phyloP scores from a whole-genome alignment of 2,888 invertebrate species.

The Scaptomyza flava region DNA sequence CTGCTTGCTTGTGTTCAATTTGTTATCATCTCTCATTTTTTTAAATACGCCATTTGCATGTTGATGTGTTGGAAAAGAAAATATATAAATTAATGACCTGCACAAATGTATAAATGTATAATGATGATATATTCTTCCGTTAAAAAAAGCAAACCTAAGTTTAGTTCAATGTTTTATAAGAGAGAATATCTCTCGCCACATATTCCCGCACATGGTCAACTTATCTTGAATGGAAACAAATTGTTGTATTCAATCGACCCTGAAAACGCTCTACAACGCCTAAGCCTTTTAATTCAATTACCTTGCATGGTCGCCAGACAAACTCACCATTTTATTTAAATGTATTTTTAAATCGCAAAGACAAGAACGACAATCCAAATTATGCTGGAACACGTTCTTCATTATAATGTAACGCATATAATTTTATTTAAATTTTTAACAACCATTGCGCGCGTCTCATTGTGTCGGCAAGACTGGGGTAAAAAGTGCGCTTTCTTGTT shows the following conservation, averaged over 20 bases:
- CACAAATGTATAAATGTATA: too few species aligned
- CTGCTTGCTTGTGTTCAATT: background rate
- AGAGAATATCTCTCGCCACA: background rate
- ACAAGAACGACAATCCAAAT: constrained; percentile 47
- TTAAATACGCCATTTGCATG: too few species aligned
- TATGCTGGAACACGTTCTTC: constrained; percentile 78
- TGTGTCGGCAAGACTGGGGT: background rate
- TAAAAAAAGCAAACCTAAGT: too few species aligned
- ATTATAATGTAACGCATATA: constrained; percentile 79
- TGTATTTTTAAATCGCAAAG: constrained; percentile 23
- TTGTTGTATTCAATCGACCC: constrained; percentile 11
- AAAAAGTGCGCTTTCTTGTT: constrained; percentile 76
- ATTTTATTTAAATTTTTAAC: constrained; percentile 74
- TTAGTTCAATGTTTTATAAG: too few species aligned
- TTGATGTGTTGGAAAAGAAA: too few species aligned
- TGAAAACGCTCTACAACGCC: background rate
- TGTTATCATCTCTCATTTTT: too few species aligned
- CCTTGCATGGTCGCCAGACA: constrained; percentile 33
- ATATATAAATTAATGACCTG: too few species aligned
- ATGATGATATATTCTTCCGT: too few species aligned
- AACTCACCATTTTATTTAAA: constrained; percentile 50
- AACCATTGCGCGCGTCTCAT: background rate
- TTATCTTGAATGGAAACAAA: constrained; percentile 40
- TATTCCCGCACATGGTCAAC: constrained; percentile 15
- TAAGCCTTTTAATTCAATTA: constrained; percentile 45